Base-by-base conservation (phyloP, 2,888 invertebrate genomes). In the Diarsia dahlii region DNA sequence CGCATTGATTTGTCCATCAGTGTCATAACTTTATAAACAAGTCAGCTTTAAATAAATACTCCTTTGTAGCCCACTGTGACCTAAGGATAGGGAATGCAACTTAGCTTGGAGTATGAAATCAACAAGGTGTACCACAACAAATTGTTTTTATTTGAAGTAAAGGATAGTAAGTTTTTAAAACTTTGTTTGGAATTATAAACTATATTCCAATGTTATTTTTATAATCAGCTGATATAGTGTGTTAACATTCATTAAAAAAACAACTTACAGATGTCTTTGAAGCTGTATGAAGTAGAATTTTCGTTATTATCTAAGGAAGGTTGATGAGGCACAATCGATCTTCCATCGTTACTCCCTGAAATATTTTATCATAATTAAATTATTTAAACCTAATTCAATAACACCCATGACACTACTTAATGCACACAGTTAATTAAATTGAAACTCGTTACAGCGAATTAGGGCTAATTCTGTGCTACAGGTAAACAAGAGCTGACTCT, bases 301-400 rank as follows among this genome's bases (percentile, higher is more conserved):
- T 96, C 95, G 83, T 96, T 96, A n/a, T 96, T 93, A 87, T 97
- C 97, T 87, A 97, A 91, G 86, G 97, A 95, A 18, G 96, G 95
- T 88, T 97, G 97, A 68, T 97, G 97, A 68, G 97, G 93, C n/a
- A 97, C 96, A 87, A 97, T 93, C 71, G 97, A 95, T 82, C 96
- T 97, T 60, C 96, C 97, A 76, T 95, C 94, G 78, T 88, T 88
- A 87, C 93, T 94, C 71, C 93, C 96, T 96, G 93, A 87, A 96
- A 95, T 89, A 80, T 28, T 28, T 82, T 89, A 89, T 87, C 84
- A 86, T 93, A 94, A 94, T 94, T 93, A 72, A 93, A 93, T 94
- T 93, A 93, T 94, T 93, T 92, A 91, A 85, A 70, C 74, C 48
- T 88, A 88, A 84, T 88, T 88, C 72, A 88, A 88, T 88, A 82